These are phyloP conservation scores for Hyles lineata DNA, from an alignment of 2,888 invertebrate species.

Conservation along the genomic window DNA sequence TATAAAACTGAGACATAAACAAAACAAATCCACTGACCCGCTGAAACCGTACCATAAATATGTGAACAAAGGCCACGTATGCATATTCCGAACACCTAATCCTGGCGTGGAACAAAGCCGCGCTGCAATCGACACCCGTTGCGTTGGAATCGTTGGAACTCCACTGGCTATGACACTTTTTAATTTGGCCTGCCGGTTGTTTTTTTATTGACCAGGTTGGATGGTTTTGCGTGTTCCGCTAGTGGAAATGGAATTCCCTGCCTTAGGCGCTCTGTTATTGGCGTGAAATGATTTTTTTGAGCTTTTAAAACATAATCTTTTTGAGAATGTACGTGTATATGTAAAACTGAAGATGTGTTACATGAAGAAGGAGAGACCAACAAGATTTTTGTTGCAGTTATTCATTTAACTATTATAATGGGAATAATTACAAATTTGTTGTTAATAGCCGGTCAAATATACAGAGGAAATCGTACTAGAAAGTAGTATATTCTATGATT, in stretches of 20 bases:
- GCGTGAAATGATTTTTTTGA: conserved; percentile 8
- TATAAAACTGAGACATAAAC: too few relatives aligned
- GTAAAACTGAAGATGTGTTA: too few relatives aligned
- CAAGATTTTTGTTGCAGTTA: too few relatives aligned
- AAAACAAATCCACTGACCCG: neutral
- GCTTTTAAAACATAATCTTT: neutral
- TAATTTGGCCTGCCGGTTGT: conserved; percentile 53
- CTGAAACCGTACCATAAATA: neutral
- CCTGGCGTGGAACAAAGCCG: conserved; percentile 26
- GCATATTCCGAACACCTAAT: conserved; percentile 24
- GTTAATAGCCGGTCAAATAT: too few relatives aligned
- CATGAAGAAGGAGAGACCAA: too few relatives aligned
- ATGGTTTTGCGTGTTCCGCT: conserved; percentile 26
- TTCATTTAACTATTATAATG: too few relatives aligned
- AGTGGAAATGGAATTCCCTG: conserved; percentile 26
- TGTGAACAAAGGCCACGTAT: neutral
- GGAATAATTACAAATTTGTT: too few relatives aligned
- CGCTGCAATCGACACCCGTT: conserved; percentile 52
- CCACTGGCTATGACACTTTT: conserved; percentile 61
- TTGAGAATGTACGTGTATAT: neutral
- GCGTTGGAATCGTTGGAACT: conserved; percentile 31
- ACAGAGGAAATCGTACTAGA: too few relatives aligned
- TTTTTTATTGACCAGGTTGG: conserved; percentile 44
- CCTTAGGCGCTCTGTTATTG: conserved; percentile 6
- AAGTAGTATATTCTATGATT: too few relatives aligned